These are phyloP conservation scores for Panagrolaimus sp. DNA, from an alignment of 1,140 invertebrate species.

Conservation along the genomic window DNA sequence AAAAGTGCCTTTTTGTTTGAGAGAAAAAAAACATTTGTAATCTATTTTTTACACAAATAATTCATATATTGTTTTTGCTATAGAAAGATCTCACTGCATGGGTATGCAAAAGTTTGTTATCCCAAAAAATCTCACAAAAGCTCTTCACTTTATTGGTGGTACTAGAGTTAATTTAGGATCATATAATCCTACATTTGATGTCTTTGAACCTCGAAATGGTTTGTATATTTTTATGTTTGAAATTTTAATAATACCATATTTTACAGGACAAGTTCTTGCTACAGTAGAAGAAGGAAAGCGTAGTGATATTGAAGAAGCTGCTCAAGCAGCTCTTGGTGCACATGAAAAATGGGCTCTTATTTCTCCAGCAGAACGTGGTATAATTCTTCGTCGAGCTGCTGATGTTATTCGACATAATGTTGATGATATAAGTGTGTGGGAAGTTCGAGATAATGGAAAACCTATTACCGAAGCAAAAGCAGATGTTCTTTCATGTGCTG, in stretches of 20 bases:
- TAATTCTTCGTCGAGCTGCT: conserved; percentile 21
- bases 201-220: background rate
- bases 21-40: no score
- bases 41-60: no score
- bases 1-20: no score
- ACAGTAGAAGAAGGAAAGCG: conserved; percentile 19
- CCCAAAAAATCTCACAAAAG: background rate
- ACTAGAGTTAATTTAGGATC: background rate
- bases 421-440: conserved; percentile 46
- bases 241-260: background rate
- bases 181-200: background rate
- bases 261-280: conserved; percentile 29
- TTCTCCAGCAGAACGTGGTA: conserved; percentile 24
- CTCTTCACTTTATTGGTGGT: background rate
- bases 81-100: no score
- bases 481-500: conserved; percentile 53
- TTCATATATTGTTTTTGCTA: no score
- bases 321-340: conserved; percentile 25
- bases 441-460: conserved; percentile 54
- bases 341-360: conserved; percentile 34
- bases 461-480: conserved; percentile 49
- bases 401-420: conserved; percentile 42
- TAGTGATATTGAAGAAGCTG: conserved; percentile 23
- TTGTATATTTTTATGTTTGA: background rate
- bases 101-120: no score